These are phyloP conservation scores for Dryobotodes eremita DNA, from an alignment of 2,888 invertebrate species.

Conservation along the genomic window DNA sequence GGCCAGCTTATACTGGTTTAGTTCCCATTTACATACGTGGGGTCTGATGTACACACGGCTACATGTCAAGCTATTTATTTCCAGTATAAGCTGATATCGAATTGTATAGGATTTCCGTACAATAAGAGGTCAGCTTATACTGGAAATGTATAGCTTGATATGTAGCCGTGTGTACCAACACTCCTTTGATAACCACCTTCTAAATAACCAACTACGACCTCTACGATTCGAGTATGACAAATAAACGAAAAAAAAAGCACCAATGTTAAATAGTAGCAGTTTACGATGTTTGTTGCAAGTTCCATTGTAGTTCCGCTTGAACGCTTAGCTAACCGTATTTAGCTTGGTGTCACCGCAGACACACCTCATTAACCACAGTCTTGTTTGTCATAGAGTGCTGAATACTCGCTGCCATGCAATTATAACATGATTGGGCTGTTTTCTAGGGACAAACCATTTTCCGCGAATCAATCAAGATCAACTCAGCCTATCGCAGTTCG, in stretches of 20 bases:
- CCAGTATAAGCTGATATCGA: too few relatives aligned
- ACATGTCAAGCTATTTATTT: too few relatives aligned
- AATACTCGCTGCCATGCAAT: conserved; percentile 17
- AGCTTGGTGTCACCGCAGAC: conserved; percentile 26
- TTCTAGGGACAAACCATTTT: background rate
- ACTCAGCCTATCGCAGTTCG: background rate
- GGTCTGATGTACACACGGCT: too few relatives aligned
- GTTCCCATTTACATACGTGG: too few relatives aligned
- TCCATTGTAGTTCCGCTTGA: conserved; percentile 38
- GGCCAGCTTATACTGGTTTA: background rate
- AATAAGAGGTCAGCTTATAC: too few relatives aligned
- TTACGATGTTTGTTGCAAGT: background rate
- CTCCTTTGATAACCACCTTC: background rate
- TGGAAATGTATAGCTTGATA: too few relatives aligned
- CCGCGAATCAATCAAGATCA: background rate
- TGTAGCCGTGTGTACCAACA: too few relatives aligned
- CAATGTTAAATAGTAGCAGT: background rate
- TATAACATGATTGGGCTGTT: conserved; percentile 10
- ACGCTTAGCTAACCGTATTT: conserved; percentile 26
- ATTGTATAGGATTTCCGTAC: too few relatives aligned
- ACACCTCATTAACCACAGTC: conserved; percentile 32
- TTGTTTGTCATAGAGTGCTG: background rate
- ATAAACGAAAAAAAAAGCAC: background rate
- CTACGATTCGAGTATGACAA: background rate
- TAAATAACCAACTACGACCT: background rate